A percentile compares a stretch with the other conserved stretches of the same genome.
phyloP scores from a whole-genome alignment of 2,113 vertebrate species.

The Xenopus borealis region DNA sequence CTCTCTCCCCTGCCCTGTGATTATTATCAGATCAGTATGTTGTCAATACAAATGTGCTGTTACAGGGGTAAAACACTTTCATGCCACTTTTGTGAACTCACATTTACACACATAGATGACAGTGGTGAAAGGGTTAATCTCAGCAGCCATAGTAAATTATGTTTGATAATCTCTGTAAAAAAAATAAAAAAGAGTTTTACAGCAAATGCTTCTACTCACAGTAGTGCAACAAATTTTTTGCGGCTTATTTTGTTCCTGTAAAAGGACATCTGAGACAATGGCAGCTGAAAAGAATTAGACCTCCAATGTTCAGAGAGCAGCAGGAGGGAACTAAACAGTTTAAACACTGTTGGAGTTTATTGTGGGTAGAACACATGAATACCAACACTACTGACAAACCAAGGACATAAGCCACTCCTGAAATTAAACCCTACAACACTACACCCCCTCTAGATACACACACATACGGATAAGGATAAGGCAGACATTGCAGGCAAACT shows the following conservation, averaged over 20 bases:
- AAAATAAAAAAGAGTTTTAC: constrained; percentile 5
- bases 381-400: constrained; percentile 33
- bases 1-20: no score
- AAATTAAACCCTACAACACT: constrained; percentile 38
- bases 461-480: neutral
- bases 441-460: constrained; percentile 6
- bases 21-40: no score
- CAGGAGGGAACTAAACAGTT: constrained; percentile 35
- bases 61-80: no score
- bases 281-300: constrained; percentile 45
- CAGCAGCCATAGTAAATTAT: neutral
- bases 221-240: constrained; percentile 38
- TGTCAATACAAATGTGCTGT: no score
- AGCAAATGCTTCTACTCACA: constrained; percentile 33
- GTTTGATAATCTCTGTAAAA: constrained; percentile 20
- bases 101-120: no score
- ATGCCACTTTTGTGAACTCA: no score
- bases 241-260: constrained; percentile 41
- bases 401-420: constrained; percentile 31
- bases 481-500: constrained; percentile 11
- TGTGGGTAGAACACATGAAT: constrained; percentile 42
- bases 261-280: constrained; percentile 46
- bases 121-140: neutral
- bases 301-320: constrained; percentile 41
- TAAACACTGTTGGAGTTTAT: constrained; percentile 43